Conservation (phyloP, 1,140 invertebrate species). For the Anastatus disparis region DNA sequence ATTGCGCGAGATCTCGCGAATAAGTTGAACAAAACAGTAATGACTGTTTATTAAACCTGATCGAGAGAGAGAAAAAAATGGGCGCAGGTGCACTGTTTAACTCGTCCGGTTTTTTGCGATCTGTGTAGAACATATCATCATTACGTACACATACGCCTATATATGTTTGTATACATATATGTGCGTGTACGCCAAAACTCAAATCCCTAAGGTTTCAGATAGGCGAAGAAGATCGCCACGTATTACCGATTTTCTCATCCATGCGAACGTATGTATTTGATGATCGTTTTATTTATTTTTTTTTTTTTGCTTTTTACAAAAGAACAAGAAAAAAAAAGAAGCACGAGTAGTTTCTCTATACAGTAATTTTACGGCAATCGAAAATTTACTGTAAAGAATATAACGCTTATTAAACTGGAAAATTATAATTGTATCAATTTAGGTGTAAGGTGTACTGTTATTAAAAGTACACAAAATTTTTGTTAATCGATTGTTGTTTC, state of each 20-base stretch:
- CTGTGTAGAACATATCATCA: constrained; percentile 18
- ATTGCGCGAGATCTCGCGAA: background rate
- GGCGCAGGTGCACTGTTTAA: constrained; percentile 42
- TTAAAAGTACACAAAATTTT: no score
- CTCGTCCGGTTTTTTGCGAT: background rate
- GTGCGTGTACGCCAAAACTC: no score
- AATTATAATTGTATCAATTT: no score
- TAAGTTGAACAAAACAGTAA: constrained; percentile 35
- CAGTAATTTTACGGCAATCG: constrained; percentile 14
- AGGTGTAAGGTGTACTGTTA: no score
- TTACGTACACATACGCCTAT: no score
- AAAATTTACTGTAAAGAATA: background rate
- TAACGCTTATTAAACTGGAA: constrained; percentile 4
- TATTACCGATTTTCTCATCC: constrained; percentile 22
- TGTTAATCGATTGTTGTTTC: no score
- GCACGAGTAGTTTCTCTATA: no score
- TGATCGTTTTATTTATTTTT: no score
- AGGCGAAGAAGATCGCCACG: constrained; percentile 1
- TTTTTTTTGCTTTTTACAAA: no score
- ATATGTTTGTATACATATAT: no score
- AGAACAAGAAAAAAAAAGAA: no score
- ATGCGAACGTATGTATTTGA: no score
- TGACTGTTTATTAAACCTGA: constrained; percentile 51
- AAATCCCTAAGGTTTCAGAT: constrained; percentile 16
- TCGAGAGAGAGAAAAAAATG: constrained; percentile 42